phyloP scores from a whole-genome alignment of 2,888 invertebrate genomes.

The Rotaria macrura region DNA sequence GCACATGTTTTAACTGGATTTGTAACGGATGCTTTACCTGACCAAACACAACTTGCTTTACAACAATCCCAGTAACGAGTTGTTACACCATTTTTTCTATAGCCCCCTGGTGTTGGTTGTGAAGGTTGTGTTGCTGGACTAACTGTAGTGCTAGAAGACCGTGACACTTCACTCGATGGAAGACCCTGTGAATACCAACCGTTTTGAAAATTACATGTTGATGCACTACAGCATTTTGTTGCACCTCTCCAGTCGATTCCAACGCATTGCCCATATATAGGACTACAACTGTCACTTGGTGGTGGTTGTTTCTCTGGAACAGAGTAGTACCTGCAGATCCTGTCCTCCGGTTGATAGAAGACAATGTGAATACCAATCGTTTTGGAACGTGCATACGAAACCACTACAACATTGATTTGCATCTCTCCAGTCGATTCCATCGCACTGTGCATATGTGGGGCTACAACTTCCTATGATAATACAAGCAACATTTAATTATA shows the following conservation, averaged over 20 bases:
- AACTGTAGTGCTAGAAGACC: not conserved
- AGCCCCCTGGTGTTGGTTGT: not conserved
- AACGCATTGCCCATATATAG: not conserved
- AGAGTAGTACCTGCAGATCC: too few relatives aligned
- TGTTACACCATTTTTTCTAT: slow-evolving; percentile 27
- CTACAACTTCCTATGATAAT: not conserved
- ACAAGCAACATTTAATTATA: too few relatives aligned
- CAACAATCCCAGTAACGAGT: slow-evolving; percentile 36
- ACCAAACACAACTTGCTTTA: slow-evolving; percentile 35
- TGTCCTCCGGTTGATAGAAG: too few relatives aligned
- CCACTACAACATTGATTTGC: not conserved
- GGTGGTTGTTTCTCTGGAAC: too few relatives aligned
- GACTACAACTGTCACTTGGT: too few relatives aligned
- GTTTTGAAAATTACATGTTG: not conserved
- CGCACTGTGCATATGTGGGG: too few relatives aligned
- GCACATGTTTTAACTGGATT: not conserved
- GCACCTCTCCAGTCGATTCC: not conserved
- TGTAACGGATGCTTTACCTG: slow-evolving; percentile 33
- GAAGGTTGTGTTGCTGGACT: not conserved
- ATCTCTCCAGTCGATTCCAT: not conserved
- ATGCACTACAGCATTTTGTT: not conserved
- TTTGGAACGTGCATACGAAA: not conserved
- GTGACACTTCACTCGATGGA: not conserved
- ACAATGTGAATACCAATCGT: not conserved
- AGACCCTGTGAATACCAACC: not conserved